Percentiles rank a stretch among this genome's conserved stretches.
Conservation (phyloP, 1,140 invertebrate species). For the Macrosteles quadrilineatus region DNA sequence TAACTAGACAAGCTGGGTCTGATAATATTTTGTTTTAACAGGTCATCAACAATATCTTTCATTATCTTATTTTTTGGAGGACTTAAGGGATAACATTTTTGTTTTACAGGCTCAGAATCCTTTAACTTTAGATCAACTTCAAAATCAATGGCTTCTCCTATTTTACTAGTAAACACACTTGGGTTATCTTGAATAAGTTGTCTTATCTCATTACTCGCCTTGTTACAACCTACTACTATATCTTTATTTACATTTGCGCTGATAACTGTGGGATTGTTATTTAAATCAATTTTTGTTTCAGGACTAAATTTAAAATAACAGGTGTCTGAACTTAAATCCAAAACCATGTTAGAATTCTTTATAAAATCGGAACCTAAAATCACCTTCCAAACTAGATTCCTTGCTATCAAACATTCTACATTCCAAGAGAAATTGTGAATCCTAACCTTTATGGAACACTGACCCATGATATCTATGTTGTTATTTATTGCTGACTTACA, state of each 20-base stretch:
- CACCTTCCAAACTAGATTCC: neutral
- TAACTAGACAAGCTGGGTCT: neutral
- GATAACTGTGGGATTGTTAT: too few species aligned
- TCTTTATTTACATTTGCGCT: neutral
- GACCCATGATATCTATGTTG: neutral
- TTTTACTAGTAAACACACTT: constrained; percentile 1
- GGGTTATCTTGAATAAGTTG: neutral
- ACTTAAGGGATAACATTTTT: neutral
- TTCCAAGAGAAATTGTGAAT: neutral
- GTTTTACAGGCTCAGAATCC: neutral
- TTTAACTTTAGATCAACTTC: neutral
- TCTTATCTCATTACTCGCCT: neutral
- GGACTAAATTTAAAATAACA: neutral
- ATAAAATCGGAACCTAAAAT: neutral
- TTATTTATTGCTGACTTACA: neutral
- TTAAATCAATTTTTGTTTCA: neutral
- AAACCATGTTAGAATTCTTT: neutral
- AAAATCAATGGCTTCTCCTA: neutral
- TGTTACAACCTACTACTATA: neutral
- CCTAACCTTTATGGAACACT: neutral
- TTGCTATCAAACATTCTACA: neutral
- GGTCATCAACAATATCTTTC: neutral
- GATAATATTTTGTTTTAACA: neutral
- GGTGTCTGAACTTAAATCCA: neutral
- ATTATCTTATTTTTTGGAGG: neutral